Conservation (phyloP, 2,797 vertebrate genomes). For the Myiothlypis coronata region DNA sequence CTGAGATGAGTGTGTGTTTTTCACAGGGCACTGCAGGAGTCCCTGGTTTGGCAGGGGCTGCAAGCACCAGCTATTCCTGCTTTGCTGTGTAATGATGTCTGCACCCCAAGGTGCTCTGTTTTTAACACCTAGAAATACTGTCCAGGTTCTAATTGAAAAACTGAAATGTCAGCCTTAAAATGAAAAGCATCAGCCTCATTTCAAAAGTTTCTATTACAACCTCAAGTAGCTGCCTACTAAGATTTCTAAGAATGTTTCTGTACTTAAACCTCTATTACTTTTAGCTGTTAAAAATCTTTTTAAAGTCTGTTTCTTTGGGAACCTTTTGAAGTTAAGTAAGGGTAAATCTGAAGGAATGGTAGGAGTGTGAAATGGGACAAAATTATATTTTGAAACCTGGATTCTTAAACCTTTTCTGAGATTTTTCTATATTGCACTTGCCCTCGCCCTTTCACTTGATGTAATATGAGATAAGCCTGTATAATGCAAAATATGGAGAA, state of each 20-base stretch:
- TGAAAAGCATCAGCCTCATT: background rate
- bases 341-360: background rate
- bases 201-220: background rate
- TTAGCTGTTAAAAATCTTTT: background rate
- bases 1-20: background rate
- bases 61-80: background rate
- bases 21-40: background rate
- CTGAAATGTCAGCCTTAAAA: background rate
- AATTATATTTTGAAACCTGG: background rate
- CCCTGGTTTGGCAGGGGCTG: background rate
- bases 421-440: background rate
- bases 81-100: background rate
- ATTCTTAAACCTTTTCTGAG: background rate
- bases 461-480: background rate
- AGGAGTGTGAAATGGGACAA: background rate
- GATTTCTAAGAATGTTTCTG: background rate
- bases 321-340: background rate
- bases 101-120: background rate
- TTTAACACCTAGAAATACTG: background rate
- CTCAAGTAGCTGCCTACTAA: background rate
- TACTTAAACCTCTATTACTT: background rate
- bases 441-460: background rate
- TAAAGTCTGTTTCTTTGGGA: background rate
- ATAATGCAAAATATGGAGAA: background rate
- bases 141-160: background rate